phyloP scores from a whole-genome alignment of 2,888 invertebrate genomes.

The Ophioninae sp. region DNA sequence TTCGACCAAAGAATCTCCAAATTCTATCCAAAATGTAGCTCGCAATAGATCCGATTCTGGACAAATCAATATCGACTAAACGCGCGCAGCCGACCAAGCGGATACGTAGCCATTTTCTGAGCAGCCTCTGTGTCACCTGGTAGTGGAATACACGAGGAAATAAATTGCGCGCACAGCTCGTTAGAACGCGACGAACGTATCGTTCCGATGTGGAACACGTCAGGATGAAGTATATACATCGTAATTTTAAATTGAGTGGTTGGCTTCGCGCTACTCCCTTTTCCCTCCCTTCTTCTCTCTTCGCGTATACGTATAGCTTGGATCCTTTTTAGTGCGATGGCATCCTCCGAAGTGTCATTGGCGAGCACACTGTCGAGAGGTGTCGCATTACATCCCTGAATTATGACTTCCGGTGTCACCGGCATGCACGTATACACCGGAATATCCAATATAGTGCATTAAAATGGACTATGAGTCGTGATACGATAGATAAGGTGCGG shows the following conservation, averaged over 20 bases:
- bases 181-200: slow-evolving; percentile 55
- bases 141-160: slow-evolving; percentile 30
- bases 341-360: slow-evolving; percentile 33
- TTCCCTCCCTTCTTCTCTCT: slow-evolving; percentile 9
- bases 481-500: neutral
- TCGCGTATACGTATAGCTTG: neutral
- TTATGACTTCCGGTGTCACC: slow-evolving; percentile 41
- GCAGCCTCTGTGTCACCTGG: neutral
- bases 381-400: slow-evolving; percentile 54
- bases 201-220: slow-evolving; percentile 48
- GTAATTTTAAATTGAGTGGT: slow-evolving; percentile 50
- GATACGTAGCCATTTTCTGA: slow-evolving; percentile 22
- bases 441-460: neutral
- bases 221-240: slow-evolving; percentile 40
- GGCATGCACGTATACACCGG: slow-evolving; percentile 1
- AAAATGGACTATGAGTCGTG: neutral
- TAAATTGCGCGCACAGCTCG: slow-evolving; percentile 57
- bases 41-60: neutral
- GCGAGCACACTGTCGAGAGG: slow-evolving; percentile 42
- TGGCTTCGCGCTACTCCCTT: slow-evolving; percentile 55
- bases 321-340: neutral
- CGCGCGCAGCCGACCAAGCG: neutral
- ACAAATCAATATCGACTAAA: slow-evolving; percentile 4
- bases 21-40: neutral
- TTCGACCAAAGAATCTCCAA: neutral